phyloP scores from a whole-genome alignment of 2,113 vertebrate genomes.

The Odobenus rosmarus region DNA sequence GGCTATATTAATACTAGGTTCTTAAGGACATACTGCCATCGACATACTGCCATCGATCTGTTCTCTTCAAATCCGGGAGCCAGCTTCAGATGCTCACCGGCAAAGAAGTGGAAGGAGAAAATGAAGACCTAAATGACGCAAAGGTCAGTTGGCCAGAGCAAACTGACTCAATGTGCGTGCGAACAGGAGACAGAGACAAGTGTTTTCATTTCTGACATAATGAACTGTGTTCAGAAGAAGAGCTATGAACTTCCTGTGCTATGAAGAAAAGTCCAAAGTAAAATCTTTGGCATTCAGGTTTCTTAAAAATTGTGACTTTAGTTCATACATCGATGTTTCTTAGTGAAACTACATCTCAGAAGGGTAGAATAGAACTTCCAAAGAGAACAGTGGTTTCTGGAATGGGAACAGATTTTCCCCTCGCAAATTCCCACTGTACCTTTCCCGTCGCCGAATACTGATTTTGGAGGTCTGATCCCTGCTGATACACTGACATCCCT shows the following conservation, averaged over 20 bases:
- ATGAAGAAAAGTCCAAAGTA: background rate
- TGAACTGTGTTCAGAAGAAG: background rate
- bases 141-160: slow-evolving; percentile 15
- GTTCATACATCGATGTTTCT: too few species aligned
- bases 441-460: background rate
- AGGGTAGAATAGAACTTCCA: background rate
- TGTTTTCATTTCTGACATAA: slow-evolving; percentile 69
- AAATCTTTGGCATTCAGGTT: background rate
- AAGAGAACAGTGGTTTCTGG: background rate
- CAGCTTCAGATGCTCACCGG: background rate
- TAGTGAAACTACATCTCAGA: background rate
- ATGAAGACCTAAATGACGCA: slow-evolving; percentile 48
- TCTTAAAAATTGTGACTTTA: background rate
- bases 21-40: background rate
- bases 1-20: background rate
- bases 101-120: slow-evolving; percentile 49
- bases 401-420: background rate
- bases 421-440: background rate
- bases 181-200: slow-evolving; percentile 66
- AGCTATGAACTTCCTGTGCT: background rate
- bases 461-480: background rate
- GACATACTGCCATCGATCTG: background rate
- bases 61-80: background rate
- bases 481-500: background rate
- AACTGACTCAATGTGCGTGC: slow-evolving; percentile 29